A percentile compares a stretch with the other conserved stretches of the same genome.
Evolutionary conservation across 1,140 invertebrate genomes (phyloP).

Genomic region (Drosophila nasuta): DNA sequence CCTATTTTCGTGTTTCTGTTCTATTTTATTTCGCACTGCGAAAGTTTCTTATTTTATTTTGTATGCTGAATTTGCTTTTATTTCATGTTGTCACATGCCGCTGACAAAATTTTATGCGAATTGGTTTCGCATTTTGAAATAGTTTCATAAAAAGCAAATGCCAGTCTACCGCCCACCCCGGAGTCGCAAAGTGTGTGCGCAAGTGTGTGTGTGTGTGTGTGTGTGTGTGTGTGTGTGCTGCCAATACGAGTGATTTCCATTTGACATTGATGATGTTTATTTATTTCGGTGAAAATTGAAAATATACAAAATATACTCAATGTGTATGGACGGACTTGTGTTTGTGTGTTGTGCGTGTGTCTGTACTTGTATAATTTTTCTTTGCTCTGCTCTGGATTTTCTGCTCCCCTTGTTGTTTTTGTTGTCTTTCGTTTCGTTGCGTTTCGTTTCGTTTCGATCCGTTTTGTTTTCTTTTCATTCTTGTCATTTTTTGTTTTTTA

Average conservation of each 20-base stretch:
- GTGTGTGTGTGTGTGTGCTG: constrained; percentile 43
- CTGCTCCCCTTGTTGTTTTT: constrained; percentile 35
- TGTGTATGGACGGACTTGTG: background rate
- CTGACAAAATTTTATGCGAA: constrained; percentile 83
- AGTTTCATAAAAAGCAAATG: constrained; percentile 82
- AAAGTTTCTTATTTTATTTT: constrained; percentile 67
- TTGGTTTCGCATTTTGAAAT: constrained; percentile 81
- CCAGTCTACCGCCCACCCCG: constrained; percentile 26
- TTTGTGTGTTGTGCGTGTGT: constrained; percentile 14
- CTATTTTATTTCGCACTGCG: constrained; percentile 6
- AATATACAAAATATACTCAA: constrained; percentile 66
- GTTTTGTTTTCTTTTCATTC: constrained; percentile 40
- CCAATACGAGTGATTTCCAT: constrained; percentile 75
- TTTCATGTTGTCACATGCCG: constrained; percentile 63
- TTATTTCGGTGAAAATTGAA: constrained; percentile 82
- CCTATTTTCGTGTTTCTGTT: constrained; percentile 27
- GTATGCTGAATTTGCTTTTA: constrained; percentile 59
- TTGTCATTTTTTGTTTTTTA: background rate
- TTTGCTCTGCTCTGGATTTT: constrained; percentile 28
- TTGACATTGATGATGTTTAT: constrained; percentile 84
- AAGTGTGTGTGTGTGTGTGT: background rate
- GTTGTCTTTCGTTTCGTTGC: constrained; percentile 33
- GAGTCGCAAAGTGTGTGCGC: background rate
- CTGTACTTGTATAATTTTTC: constrained; percentile 59
- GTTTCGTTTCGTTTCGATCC: background rate